These are phyloP conservation scores for Thera britannica DNA, from an alignment of 2,888 invertebrate species.

Conservation along the genomic window DNA sequence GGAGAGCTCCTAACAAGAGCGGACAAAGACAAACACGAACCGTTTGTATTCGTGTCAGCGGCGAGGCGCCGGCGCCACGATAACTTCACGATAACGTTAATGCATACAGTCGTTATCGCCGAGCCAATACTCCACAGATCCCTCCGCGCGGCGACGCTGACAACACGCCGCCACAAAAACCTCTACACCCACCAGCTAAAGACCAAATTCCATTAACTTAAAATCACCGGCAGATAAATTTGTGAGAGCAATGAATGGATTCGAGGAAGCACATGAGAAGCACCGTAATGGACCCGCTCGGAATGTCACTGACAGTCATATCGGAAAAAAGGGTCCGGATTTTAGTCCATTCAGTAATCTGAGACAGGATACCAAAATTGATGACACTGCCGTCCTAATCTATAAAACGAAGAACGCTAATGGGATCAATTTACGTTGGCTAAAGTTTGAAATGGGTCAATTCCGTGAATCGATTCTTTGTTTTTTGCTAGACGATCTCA, in stretches of 20 bases:
- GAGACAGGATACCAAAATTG: constrained; percentile 40
- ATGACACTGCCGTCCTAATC: constrained; percentile 37
- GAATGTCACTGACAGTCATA: constrained; percentile 73
- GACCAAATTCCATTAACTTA: constrained; percentile 52
- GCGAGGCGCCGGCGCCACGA: constrained; percentile 79
- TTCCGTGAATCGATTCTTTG: constrained; percentile 27
- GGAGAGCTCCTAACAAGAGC: constrained; percentile 51
- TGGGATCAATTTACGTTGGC: constrained; percentile 41
- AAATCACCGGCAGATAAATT: constrained; percentile 46
- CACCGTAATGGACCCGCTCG: constrained; percentile 69
- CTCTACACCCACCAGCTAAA: constrained; percentile 49
- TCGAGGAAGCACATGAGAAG: constrained; percentile 74
- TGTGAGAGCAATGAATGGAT: constrained; percentile 74
- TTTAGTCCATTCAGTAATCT: constrained; percentile 46
- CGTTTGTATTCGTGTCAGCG: constrained; percentile 64
- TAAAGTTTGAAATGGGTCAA: constrained; percentile 29
- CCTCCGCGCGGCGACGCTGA: constrained; percentile 53
- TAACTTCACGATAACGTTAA: constrained; percentile 79
- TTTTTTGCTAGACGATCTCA: constrained; percentile 24
- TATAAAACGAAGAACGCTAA: constrained; percentile 39
- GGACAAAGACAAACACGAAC: constrained; percentile 63
- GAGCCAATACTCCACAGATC: constrained; percentile 53
- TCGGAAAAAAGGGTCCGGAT: constrained; percentile 65
- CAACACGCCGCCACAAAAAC: constrained; percentile 42
- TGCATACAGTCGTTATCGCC: constrained; percentile 76